Conservation (phyloP, 2,113 vertebrate genomes). For the Clarias gariepinus region DNA sequence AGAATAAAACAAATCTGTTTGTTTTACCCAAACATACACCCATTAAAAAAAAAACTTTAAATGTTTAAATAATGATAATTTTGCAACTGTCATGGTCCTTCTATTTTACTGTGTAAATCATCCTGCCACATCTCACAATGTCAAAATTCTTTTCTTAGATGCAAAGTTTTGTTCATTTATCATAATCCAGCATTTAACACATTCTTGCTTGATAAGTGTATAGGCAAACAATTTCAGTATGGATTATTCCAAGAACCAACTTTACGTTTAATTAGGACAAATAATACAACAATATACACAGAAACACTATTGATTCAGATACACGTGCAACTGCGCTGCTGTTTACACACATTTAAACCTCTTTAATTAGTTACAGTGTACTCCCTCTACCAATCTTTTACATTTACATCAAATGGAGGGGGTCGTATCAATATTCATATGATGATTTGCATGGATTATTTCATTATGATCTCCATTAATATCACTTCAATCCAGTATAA, state of each 20-base stretch:
- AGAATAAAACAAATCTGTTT: no score
- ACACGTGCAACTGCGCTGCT: neutral
- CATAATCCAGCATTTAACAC: neutral
- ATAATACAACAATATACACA: neutral
- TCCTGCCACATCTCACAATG: neutral
- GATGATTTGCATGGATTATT: slow-evolving; percentile 65
- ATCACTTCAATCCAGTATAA: slow-evolving; percentile 55
- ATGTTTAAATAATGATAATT: no score
- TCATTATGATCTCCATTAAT: slow-evolving; percentile 53
- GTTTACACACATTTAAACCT: slow-evolving; percentile 47
- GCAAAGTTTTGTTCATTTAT: neutral
- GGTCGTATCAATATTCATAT: slow-evolving; percentile 73
- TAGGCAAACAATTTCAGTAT: neutral
- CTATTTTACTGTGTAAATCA: neutral
- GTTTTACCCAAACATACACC: no score
- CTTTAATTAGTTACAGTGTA: slow-evolving; percentile 45
- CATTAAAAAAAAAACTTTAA: no score
- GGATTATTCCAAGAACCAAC: neutral
- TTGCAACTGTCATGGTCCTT: neutral
- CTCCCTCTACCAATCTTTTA: slow-evolving; percentile 65
- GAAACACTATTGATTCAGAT: slow-evolving; percentile 23
- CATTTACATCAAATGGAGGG: slow-evolving; percentile 68
- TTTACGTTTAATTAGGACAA: neutral
- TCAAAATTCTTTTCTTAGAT: neutral
- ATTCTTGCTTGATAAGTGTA: neutral